Conservation (phyloP, 2,888 invertebrate species). For the Ischnura elegans region DNA sequence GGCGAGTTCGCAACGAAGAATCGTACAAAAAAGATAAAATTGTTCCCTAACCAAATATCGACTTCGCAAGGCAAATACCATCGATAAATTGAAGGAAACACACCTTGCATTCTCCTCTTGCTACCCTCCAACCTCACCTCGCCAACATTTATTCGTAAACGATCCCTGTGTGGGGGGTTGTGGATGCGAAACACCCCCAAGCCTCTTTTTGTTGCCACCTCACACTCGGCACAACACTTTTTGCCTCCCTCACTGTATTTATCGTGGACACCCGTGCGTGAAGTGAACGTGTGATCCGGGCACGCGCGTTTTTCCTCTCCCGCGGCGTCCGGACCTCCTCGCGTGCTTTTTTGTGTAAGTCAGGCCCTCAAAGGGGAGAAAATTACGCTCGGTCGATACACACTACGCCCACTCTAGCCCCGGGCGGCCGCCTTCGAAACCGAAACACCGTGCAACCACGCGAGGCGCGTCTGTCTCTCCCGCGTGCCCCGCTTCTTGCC, state of each 20-base stretch:
- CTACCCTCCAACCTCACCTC: no score
- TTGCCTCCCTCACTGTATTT: not conserved
- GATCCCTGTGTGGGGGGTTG: no score
- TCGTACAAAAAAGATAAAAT: no score
- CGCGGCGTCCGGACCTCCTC: slow-evolving; percentile 20
- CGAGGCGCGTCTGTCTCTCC: no score
- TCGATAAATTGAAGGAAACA: no score
- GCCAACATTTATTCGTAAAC: no score
- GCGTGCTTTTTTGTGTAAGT: slow-evolving; percentile 38
- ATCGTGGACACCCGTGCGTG: not conserved
- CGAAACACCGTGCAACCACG: not conserved
- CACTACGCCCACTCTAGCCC: not conserved
- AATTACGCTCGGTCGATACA: slow-evolving; percentile 47
- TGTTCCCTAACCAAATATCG: no score
- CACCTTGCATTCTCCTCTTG: no score
- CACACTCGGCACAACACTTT: not conserved
- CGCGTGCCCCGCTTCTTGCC: no score
- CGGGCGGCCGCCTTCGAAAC: not conserved
- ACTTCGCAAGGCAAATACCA: no score
- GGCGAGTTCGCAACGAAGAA: no score
- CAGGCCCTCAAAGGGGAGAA: slow-evolving; percentile 14
- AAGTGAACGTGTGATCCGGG: not conserved
- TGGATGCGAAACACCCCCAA: no score
- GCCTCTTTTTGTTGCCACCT: not conserved
- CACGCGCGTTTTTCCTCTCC: slow-evolving; percentile 22